Conservation (phyloP, 2,888 invertebrate species). For the Liodrosophila aerea region DNA sequence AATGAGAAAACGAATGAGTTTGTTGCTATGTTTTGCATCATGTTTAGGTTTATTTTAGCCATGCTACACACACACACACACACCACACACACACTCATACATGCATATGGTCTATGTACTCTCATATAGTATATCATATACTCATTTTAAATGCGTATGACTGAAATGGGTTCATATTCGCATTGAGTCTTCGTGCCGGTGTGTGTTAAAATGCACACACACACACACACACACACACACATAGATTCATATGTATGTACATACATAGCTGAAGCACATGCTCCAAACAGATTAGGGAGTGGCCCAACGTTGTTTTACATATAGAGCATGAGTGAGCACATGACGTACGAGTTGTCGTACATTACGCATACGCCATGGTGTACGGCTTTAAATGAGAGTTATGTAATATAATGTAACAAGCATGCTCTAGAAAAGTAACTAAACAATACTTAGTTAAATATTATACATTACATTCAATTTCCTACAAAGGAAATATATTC, state of each 20-base stretch:
- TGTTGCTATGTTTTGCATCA: constrained; percentile 62
- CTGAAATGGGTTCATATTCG: constrained; percentile 59
- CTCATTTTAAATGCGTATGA: constrained; percentile 59
- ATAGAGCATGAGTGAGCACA: constrained; percentile 16
- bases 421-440: too few species aligned
- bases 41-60: constrained; percentile 76
- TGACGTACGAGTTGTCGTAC: constrained; percentile 28
- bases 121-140: constrained; percentile 23
- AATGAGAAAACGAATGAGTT: constrained; percentile 77
- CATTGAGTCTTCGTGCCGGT: constrained; percentile 18
- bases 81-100: constrained; percentile 17
- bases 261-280: constrained; percentile 2
- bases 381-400: neutral
- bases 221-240: constrained; percentile 4
- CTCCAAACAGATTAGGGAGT: constrained; percentile 50
- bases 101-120: constrained; percentile 26
- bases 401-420: too few species aligned
- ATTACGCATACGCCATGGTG: constrained; percentile 60
- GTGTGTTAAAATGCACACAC: constrained; percentile 28
- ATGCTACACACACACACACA: constrained; percentile 38
- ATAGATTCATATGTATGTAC: constrained; percentile 7
- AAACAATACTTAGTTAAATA: too few species aligned
- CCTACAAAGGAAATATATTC: too few species aligned
- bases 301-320: constrained; percentile 31
- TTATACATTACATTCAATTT: too few species aligned